Evolutionary conservation across 2,797 vertebrate species (phyloP).

Genomic region (Furcifer pardalis): DNA sequence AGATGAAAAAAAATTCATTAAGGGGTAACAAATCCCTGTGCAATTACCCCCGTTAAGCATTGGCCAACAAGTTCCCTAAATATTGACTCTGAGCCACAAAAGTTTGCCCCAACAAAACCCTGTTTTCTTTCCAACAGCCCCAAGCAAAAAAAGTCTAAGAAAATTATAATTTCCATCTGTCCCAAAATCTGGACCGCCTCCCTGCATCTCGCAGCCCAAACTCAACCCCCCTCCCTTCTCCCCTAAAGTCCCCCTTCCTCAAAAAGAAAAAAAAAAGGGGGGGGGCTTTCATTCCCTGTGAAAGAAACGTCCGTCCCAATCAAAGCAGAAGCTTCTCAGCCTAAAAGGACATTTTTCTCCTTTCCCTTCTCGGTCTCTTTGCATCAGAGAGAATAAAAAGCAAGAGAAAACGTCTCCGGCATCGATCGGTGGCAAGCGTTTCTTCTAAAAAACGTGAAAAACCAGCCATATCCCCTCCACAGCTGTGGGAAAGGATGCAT

Average conservation of each 20-base stretch:
- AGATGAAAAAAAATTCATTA: neutral
- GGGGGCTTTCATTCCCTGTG: too few relatives aligned
- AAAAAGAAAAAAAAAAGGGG: too few relatives aligned
- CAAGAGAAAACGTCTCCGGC: too few relatives aligned
- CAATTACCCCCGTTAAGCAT: neutral
- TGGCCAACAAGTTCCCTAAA: neutral
- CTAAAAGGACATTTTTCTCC: neutral
- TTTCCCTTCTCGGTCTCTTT: neutral
- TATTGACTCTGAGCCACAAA: neutral
- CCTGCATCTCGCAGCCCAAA: fast-evolving
- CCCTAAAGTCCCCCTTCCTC: neutral
- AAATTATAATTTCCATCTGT: neutral
- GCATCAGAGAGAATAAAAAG: neutral
- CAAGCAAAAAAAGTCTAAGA: neutral
- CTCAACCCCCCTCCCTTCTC: neutral
- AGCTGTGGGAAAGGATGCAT: too few relatives aligned
- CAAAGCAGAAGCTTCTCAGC: too few relatives aligned
- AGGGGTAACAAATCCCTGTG: neutral
- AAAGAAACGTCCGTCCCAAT: too few relatives aligned
- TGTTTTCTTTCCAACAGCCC: fast-evolving
- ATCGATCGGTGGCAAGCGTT: too few relatives aligned
- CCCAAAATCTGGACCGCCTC: neutral
- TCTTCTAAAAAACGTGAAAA: too few relatives aligned
- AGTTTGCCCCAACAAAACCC: neutral
- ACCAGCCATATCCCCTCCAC: too few relatives aligned